Evolutionary conservation across 2,888 invertebrate genomes (phyloP).

Genomic region (Ectobius pallidus): DNA sequence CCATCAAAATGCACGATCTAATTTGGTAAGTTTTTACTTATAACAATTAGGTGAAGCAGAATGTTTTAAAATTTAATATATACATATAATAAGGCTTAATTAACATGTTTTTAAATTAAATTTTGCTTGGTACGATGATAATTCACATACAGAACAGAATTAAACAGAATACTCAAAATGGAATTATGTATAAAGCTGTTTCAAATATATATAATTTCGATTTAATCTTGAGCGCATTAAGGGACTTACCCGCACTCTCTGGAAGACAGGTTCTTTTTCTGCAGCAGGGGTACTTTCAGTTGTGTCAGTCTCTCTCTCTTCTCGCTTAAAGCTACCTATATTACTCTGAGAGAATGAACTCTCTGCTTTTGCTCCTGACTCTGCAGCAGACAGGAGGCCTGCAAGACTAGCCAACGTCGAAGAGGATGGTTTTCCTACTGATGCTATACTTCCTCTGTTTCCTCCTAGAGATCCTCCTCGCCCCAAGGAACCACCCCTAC

Average conservation of each 20-base stretch:
- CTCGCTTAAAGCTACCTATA: slow-evolving; percentile 31
- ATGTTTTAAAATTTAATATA: too few relatives aligned
- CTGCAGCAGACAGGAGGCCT: slow-evolving; percentile 65
- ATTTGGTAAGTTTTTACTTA: too few relatives aligned
- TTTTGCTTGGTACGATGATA: too few relatives aligned
- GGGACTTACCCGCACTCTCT: slow-evolving; percentile 62
- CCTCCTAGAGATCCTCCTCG: slow-evolving; percentile 70
- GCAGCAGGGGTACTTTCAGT: not conserved
- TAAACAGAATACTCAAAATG: too few relatives aligned
- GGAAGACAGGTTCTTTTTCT: slow-evolving; percentile 58
- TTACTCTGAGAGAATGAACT: slow-evolving; percentile 7
- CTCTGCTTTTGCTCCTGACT: slow-evolving; percentile 7
- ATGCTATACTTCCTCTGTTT: slow-evolving; percentile 81
- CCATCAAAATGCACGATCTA: too few relatives aligned
- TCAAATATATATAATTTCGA: too few relatives aligned
- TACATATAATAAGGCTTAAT: too few relatives aligned
- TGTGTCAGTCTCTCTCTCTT: slow-evolving; percentile 31
- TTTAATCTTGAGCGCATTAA: too few relatives aligned
- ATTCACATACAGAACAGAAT: too few relatives aligned
- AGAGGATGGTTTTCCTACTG: slow-evolving; percentile 87
- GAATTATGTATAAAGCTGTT: too few relatives aligned
- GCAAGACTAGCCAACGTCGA: slow-evolving; percentile 84
- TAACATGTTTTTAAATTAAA: too few relatives aligned
- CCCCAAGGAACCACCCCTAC: slow-evolving; percentile 67
- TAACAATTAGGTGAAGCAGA: too few relatives aligned